Percentiles rank a stretch among this genome's conserved stretches.
phyloP scores from a whole-genome alignment of 1,140 invertebrate species.

The Drosophila azteca region DNA sequence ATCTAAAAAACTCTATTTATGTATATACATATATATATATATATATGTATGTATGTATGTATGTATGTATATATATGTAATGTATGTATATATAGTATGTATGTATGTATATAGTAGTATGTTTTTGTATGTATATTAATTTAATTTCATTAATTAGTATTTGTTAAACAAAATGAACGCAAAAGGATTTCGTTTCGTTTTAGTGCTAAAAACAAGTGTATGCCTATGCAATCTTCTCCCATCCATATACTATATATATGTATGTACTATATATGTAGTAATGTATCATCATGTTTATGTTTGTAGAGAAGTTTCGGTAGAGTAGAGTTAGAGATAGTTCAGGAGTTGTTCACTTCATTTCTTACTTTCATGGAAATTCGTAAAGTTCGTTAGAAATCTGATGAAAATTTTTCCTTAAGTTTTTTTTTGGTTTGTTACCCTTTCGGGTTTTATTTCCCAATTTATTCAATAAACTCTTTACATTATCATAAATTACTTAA shows the following conservation, averaged over 20 bases:
- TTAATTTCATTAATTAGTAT: slow-evolving; percentile 43
- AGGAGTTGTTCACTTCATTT: slow-evolving; percentile 26
- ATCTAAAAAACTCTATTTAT: slow-evolving; percentile 61
- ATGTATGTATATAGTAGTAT: slow-evolving; percentile 34
- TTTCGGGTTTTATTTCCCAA: slow-evolving; percentile 54
- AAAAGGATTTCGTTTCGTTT: slow-evolving; percentile 41
- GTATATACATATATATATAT: slow-evolving; percentile 35
- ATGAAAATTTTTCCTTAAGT: slow-evolving; percentile 51
- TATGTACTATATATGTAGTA: slow-evolving; percentile 41
- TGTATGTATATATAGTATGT: slow-evolving; percentile 44
- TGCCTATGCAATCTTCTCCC: slow-evolving; percentile 27
- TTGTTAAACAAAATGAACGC: slow-evolving; percentile 55
- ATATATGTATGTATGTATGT: slow-evolving; percentile 21
- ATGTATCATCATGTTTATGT: slow-evolving; percentile 48
- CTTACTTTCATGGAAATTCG: slow-evolving; percentile 58
- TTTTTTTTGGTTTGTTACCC: slow-evolving; percentile 19
- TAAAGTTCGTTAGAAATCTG: slow-evolving; percentile 60
- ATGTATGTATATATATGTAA: slow-evolving; percentile 52
- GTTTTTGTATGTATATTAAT: slow-evolving; percentile 44
- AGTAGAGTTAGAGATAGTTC: slow-evolving; percentile 44
- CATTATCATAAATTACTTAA: slow-evolving; percentile 64
- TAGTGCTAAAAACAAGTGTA: slow-evolving; percentile 71
- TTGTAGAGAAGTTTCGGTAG: slow-evolving; percentile 57
- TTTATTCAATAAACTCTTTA: slow-evolving; percentile 74
- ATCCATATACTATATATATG: slow-evolving; percentile 18